Evolutionary conservation across 2,888 invertebrate species (phyloP), one percentile per base, ranked within the genome.

Genomic region (Helicoverpa assulta): DNA sequence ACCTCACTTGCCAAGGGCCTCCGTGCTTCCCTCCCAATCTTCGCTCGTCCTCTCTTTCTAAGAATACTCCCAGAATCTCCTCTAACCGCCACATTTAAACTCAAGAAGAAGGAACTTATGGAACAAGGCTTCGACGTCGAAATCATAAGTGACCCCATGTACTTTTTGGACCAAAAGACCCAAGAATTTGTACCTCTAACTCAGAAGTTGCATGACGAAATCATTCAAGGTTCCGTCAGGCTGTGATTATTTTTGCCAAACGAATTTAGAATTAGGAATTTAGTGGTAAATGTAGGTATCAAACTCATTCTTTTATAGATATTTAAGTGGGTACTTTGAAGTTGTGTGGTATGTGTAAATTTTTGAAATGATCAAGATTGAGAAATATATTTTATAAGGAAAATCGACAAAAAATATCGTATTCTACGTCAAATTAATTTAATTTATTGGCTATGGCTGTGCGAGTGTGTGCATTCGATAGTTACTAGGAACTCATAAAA

Each of bases 31-130:
- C 93, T 99, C 14, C 98, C 99, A 0, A 85, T 96, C 0, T 99
- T 98, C 89, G 98, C 99, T 0, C 96, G 98, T 61, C 99, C 99
- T 0, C 88, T 99, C 0, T 99, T 99, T 93, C 88, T 99, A 18
- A 96, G 99, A 64, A 94, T 98, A 19, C 94, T 98, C 66, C 95
- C 97, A 14, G 96, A 97, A 80, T 96, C 99, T 12, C 98, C 99
- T 0, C 91, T 98, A 55, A 98, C 98, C 2, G 97, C 97, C 60
- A 99, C 99, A 0, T 99, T 98, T 90, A 99, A 99, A 93, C 92
- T 99, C 80, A 98, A 98, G 89, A 99, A 99, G 92, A 97, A 97
- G n/a, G 98, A 98, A 81, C 93, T 99, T 29, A 97, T 98, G 87
- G 96, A 97, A 65, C 98, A 99, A 85, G 98, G 98, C 0, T 99